These are phyloP conservation scores for Ophiodon elongatus DNA, from an alignment of 2,113 vertebrate species.

Conservation along the genomic window DNA sequence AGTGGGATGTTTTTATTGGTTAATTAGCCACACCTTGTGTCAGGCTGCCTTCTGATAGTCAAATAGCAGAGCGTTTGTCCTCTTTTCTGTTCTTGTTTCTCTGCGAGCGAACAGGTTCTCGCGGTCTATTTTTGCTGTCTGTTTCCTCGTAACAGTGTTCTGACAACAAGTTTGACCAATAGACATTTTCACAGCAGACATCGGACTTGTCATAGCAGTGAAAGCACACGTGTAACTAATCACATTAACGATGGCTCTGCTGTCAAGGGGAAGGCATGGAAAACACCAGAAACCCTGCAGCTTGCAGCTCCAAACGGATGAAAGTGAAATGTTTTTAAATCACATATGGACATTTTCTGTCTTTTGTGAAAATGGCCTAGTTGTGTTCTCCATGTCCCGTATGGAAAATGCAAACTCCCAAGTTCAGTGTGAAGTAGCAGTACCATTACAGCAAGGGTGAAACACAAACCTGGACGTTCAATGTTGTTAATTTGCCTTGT, in stretches of 20 bases:
- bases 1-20: neutral
- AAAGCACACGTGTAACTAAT: neutral
- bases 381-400: neutral
- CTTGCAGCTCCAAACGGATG: neutral
- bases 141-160: neutral
- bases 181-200: neutral
- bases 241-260: neutral
- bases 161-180: neutral
- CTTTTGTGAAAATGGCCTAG: neutral
- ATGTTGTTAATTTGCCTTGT: neutral
- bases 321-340: neutral
- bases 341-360: neutral
- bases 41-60: neutral
- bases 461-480: neutral
- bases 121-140: neutral
- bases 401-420: neutral
- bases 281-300: neutral
- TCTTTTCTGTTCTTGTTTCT: neutral
- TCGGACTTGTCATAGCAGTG: neutral
- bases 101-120: neutral
- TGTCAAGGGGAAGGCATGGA: neutral
- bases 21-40: neutral
- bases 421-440: neutral
- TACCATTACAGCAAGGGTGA: neutral
- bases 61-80: too few relatives aligned